Conservation (phyloP, 2,888 invertebrate species). For the Eudemis profundana region DNA sequence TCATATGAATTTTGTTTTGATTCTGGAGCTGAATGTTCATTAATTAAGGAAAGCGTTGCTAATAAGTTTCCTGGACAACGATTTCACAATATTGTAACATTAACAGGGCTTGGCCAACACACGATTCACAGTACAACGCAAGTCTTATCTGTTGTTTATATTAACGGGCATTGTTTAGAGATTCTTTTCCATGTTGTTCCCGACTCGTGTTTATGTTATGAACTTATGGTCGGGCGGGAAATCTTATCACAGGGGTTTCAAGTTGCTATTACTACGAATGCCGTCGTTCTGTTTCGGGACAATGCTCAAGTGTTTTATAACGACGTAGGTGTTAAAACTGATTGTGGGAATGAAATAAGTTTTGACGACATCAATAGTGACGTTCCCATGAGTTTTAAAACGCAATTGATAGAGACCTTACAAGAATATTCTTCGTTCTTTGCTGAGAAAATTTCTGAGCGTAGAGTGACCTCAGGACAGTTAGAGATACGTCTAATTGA, state of each 20-base stretch:
- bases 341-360: neutral
- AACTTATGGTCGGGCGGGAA: slow-evolving; percentile 26
- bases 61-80: slow-evolving; percentile 29
- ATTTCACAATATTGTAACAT: neutral
- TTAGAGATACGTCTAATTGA: slow-evolving; percentile 42
- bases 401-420: neutral
- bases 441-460: too few species aligned
- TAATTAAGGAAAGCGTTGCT: slow-evolving; percentile 31
- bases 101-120: slow-evolving; percentile 8
- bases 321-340: too few species aligned
- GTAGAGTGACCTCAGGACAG: neutral
- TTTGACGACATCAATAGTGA: slow-evolving; percentile 10
- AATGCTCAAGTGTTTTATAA: too few species aligned
- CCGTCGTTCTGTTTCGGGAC: too few species aligned
- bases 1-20: slow-evolving; percentile 4
- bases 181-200: slow-evolving; percentile 46
- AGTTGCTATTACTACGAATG: too few species aligned
- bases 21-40: slow-evolving; percentile 34
- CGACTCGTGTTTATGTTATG: slow-evolving; percentile 33
- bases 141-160: slow-evolving; percentile 22
- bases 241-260: too few species aligned
- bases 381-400: neutral
- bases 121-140: slow-evolving; percentile 2
- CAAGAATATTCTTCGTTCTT: too few species aligned
- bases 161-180: slow-evolving; percentile 30